Conservation (phyloP, 2,888 invertebrate genomes). For the Tholera decimalis region DNA sequence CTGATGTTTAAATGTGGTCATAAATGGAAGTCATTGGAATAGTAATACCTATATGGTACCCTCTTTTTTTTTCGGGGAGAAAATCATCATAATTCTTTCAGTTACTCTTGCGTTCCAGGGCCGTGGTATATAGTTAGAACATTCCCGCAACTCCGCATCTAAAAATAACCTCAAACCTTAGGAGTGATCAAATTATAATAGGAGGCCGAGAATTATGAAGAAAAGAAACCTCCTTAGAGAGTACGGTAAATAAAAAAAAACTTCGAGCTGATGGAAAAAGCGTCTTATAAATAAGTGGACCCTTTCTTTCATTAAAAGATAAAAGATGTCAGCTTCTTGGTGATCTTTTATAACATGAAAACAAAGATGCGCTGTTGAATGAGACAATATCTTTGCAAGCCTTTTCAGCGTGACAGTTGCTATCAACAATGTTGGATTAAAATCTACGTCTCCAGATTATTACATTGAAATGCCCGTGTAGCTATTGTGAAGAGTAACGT, state of each 20-base stretch:
- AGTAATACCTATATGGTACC: too few species aligned
- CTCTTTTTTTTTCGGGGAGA: too few species aligned
- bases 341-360: slow-evolving; percentile 42
- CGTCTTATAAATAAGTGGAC: slow-evolving; percentile 19
- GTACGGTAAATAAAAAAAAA: not conserved
- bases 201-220: not conserved
- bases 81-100: too few species aligned
- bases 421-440: slow-evolving; percentile 44
- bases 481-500: slow-evolving; percentile 21
- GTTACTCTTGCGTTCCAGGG: too few species aligned
- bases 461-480: slow-evolving; percentile 44
- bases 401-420: slow-evolving; percentile 48
- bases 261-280: slow-evolving; percentile 15
- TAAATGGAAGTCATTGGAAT: too few species aligned
- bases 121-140: not conserved
- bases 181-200: not conserved
- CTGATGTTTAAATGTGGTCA: too few species aligned
- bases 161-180: not conserved
- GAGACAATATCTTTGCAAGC: slow-evolving; percentile 53
- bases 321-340: slow-evolving; percentile 42
- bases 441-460: slow-evolving; percentile 43
- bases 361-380: slow-evolving; percentile 50
- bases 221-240: not conserved
- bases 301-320: slow-evolving; percentile 17
- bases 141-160: too few species aligned